A percentile compares a stretch with the other conserved stretches of the same genome.
These are phyloP conservation scores for Pyrgilauda ruficollis DNA, from an alignment of 2,113 vertebrate genomes.

Conservation along the genomic window DNA sequence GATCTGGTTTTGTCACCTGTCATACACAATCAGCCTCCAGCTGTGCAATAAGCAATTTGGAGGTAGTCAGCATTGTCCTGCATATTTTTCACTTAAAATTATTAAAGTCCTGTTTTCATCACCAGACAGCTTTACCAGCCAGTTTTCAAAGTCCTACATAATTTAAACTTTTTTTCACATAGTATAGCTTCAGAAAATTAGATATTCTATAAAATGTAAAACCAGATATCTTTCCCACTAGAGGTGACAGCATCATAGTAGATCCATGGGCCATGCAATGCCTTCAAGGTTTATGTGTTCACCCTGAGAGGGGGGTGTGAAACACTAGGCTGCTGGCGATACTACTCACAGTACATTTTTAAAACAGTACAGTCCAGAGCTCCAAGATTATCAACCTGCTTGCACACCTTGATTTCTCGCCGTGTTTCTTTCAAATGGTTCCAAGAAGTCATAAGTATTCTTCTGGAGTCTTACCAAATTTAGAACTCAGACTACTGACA, in stretches of 20 bases:
- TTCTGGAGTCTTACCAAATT: not conserved
- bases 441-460: not conserved
- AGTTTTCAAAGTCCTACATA: not conserved
- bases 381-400: constrained; percentile 3
- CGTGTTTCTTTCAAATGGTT: not conserved
- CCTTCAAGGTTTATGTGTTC: not conserved
- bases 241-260: not conserved
- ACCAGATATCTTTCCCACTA: not conserved
- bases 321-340: not conserved
- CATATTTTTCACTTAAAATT: not conserved
- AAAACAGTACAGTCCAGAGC: fast-evolving
- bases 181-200: not conserved
- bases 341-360: not conserved
- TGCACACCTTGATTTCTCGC: constrained; percentile 13
- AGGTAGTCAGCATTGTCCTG: not conserved
- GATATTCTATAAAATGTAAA: not conserved
- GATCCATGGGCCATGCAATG: not conserved
- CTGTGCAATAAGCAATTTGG: not conserved
- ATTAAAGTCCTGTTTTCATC: not conserved
- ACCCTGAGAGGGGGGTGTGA: not conserved
- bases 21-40: not conserved
- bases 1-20: constrained; percentile 6
- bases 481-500: not conserved
- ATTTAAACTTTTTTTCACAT: constrained; percentile 1
- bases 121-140: not conserved